phyloP scores from a whole-genome alignment of 2,113 vertebrate species.

The Ascaphus truei region DNA sequence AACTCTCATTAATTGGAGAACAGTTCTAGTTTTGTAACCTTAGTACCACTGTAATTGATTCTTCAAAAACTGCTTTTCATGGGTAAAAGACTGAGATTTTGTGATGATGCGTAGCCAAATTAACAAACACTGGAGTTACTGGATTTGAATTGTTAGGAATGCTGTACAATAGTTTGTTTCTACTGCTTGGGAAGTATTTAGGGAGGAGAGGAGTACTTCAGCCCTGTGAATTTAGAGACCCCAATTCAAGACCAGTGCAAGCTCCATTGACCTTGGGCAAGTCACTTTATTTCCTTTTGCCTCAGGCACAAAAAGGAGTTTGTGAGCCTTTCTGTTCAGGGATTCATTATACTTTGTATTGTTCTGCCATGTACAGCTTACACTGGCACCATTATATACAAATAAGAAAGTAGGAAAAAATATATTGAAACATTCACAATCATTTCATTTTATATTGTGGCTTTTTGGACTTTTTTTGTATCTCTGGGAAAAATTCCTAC shows the following conservation, averaged over 20 bases:
- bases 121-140: constrained; percentile 17
- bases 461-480: constrained; percentile 5
- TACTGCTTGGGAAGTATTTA: constrained; percentile 19
- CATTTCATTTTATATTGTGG: constrained; percentile 18
- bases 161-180: constrained; percentile 23
- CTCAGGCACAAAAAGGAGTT: constrained; percentile 24
- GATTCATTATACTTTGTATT: constrained; percentile 22
- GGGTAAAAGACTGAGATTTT: constrained; percentile 1
- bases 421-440: constrained; percentile 30
- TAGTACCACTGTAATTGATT: background rate
- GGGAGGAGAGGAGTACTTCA: constrained; percentile 14
- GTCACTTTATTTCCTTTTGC: constrained; percentile 36
- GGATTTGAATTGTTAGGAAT: constrained; percentile 17
- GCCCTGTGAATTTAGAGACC: constrained; percentile 36
- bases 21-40: constrained; percentile 24
- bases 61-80: constrained; percentile 4
- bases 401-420: constrained; percentile 15
- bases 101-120: constrained; percentile 6
- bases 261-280: constrained; percentile 37
- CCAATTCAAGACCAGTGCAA: constrained; percentile 38
- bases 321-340: constrained; percentile 13
- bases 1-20: constrained; percentile 24
- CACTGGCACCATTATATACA: constrained; percentile 28
- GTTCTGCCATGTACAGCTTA: constrained; percentile 14
- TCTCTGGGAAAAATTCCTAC: constrained; percentile 15